Evolutionary conservation across 2,797 vertebrate genomes (phyloP).

Genomic region (Esox masquinongy): DNA sequence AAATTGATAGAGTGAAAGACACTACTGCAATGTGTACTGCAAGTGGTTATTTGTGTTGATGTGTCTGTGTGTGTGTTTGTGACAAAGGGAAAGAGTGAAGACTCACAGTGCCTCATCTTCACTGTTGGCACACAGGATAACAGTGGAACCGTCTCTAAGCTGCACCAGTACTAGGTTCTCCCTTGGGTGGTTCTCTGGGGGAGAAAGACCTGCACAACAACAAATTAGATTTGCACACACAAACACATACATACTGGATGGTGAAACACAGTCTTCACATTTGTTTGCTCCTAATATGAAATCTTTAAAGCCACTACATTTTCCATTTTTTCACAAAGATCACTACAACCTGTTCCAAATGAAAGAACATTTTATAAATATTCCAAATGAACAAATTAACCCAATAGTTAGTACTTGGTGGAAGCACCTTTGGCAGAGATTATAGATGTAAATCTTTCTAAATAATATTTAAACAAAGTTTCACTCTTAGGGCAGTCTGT

Average conservation of each 20-base stretch:
- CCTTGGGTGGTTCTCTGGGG: slow-evolving; percentile 82
- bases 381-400: no score
- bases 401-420: no score
- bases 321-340: no score
- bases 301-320: no score
- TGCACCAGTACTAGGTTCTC: slow-evolving; percentile 82
- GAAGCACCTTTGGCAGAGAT: no score
- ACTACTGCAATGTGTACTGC: background rate
- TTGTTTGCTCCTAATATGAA: no score
- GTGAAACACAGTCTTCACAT: no score
- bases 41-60: background rate
- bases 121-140: slow-evolving; percentile 88
- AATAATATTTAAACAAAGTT: no score
- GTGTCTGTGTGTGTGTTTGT: background rate
- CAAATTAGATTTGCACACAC: background rate
- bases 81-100: background rate
- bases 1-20: background rate
- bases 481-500: no score
- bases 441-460: no score
- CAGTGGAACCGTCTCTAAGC: slow-evolving; percentile 76
- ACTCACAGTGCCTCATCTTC: slow-evolving; percentile 91
- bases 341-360: no score
- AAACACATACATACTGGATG: background rate
- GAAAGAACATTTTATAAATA: no score
- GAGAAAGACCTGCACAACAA: slow-evolving; percentile 76